Evolutionary conservation across 2,797 vertebrate species (phyloP).

Genomic region (Etheostoma perlongum): DNA sequence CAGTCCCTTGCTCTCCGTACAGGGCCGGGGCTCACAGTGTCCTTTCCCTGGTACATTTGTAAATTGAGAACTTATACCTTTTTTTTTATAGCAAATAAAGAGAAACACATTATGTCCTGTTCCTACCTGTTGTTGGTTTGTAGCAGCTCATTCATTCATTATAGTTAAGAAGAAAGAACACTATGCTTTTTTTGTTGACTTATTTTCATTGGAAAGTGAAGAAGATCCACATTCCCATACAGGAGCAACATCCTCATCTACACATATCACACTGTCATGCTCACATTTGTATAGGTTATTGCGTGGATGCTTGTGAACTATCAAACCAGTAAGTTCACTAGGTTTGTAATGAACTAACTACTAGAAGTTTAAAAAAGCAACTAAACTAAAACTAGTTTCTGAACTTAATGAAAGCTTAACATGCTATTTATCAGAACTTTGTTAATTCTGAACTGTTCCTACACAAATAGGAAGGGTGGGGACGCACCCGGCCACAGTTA

Average conservation of each 20-base stretch:
- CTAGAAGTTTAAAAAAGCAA: too few species aligned
- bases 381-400: too few species aligned
- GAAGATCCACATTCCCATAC: not conserved
- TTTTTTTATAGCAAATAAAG: conserved; percentile 81
- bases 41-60: conserved; percentile 78
- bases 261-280: too few species aligned
- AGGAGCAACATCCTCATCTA: not conserved
- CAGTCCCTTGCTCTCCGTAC: conserved; percentile 32
- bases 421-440: too few species aligned
- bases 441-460: too few species aligned
- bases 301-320: too few species aligned
- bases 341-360: too few species aligned
- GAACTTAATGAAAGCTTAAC: too few species aligned
- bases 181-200: not conserved
- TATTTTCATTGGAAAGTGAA: too few species aligned
- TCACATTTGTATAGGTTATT: not conserved
- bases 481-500: too few species aligned
- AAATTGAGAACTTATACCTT: conserved; percentile 75
- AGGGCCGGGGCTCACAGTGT: conserved; percentile 47
- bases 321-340: too few species aligned
- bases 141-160: not conserved
- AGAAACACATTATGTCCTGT: conserved; percentile 30
- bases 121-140: not conserved
- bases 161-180: not conserved
- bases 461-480: too few species aligned